A percentile compares a stretch with the other conserved stretches of the same genome.
Conservation (phyloP, 1,140 invertebrate species). For the Periplaneta americana region DNA sequence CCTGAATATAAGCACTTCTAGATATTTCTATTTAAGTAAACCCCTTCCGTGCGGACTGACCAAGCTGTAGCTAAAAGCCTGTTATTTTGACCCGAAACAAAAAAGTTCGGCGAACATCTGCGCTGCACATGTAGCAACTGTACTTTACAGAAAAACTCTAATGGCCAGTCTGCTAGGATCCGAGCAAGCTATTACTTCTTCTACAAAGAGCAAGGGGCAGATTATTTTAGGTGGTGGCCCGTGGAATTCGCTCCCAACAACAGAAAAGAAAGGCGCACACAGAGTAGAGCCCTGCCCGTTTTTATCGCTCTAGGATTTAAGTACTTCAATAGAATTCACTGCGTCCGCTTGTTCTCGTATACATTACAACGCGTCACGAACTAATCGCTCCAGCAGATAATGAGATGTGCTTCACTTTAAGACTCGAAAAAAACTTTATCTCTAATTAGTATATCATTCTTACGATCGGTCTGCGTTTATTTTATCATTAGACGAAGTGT, state of each 20-base stretch:
- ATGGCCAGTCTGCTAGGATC: background rate
- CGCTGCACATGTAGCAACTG: background rate
- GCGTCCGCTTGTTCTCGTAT: no score
- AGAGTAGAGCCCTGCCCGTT: background rate
- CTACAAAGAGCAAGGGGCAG: background rate
- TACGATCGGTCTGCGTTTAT: no score
- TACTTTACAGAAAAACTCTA: background rate
- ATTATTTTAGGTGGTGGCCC: background rate
- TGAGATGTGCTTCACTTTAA: no score
- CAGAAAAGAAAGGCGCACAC: background rate
- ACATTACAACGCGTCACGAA: no score
- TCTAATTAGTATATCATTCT: no score
- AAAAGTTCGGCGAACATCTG: background rate
- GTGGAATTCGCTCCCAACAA: background rate
- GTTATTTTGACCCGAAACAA: background rate
- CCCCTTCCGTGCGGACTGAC: background rate
- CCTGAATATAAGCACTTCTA: background rate
- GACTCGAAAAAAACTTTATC: no score
- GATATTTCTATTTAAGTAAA: background rate
- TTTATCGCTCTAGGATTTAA: background rate
- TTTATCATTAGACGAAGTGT: no score
- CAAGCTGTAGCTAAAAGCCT: no score
- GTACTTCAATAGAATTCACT: no score
- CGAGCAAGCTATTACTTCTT: background rate
- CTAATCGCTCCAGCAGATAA: no score